These are phyloP conservation scores for Pseudomyrmex flavicornis DNA, from an alignment of 1,140 invertebrate genomes.

Conservation along the genomic window DNA sequence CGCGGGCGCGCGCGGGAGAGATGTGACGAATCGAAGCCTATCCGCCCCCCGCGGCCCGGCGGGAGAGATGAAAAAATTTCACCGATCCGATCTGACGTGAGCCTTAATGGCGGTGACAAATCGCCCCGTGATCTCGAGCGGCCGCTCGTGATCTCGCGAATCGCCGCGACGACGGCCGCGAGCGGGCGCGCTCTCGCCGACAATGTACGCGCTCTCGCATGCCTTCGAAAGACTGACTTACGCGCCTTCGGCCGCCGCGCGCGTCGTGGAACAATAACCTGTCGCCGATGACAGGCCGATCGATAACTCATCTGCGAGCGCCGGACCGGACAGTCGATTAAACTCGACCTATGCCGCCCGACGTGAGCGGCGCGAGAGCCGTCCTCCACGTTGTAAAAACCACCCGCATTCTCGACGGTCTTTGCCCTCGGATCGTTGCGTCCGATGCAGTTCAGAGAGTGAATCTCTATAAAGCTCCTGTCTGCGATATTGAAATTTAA, in stretches of 20 bases:
- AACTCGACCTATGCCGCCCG: conserved; percentile 55
- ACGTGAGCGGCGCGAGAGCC: conserved; percentile 17
- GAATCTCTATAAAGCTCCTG: conserved; percentile 11
- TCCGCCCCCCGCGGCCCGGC: conserved; percentile 41
- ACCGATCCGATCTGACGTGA: conserved; percentile 67
- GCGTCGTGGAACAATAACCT: conserved; percentile 69
- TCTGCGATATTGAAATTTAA: conserved; percentile 22
- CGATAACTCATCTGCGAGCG: conserved; percentile 68
- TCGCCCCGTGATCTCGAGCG: conserved; percentile 63
- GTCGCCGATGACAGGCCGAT: conserved; percentile 67
- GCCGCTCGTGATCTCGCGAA: conserved; percentile 60
- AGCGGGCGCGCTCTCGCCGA: conserved; percentile 55
- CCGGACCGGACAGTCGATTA: conserved; percentile 63
- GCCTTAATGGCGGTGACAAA: conserved; percentile 77
- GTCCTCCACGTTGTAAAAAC: conserved; percentile 57
- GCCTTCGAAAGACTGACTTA: conserved; percentile 59
- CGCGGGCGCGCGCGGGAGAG: conserved; percentile 20
- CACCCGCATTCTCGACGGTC: conserved; percentile 50
- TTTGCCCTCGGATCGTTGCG: conserved; percentile 50
- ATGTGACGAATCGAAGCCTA: conserved; percentile 56
- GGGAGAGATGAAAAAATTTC: conserved; percentile 39
- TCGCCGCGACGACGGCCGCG: conserved; percentile 3
- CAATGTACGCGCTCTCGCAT: conserved; percentile 64
- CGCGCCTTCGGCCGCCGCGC: conserved; percentile 42
- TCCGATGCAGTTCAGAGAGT: conserved; percentile 37